These are phyloP conservation scores for Anthoscopus minutus DNA, from an alignment of 2,113 vertebrate species.

Conservation along the genomic window DNA sequence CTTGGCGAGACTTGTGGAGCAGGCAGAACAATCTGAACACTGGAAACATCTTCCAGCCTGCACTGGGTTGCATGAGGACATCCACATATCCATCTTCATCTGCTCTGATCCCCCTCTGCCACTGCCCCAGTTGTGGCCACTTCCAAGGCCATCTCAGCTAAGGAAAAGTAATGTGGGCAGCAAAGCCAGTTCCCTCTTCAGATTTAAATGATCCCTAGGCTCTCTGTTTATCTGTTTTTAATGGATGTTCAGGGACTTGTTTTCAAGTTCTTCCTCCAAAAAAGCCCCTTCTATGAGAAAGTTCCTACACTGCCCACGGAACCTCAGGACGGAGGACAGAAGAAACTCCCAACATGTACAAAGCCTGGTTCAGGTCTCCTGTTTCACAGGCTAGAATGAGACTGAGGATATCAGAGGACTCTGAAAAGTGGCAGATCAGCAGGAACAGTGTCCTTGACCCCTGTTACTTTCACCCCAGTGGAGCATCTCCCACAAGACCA, in stretches of 20 bases:
- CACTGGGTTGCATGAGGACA: neutral
- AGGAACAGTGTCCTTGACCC: neutral
- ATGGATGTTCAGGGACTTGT: neutral
- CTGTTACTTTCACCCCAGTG: neutral
- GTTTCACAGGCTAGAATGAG: neutral
- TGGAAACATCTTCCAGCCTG: neutral
- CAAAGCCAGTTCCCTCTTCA: neutral
- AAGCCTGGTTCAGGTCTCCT: neutral
- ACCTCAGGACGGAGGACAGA: neutral
- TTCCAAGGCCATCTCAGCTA: neutral
- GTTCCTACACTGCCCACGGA: neutral
- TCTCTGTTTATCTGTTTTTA: neutral
- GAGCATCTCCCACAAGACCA: neutral
- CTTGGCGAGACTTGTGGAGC: neutral
- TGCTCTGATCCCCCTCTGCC: neutral
- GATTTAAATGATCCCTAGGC: neutral
- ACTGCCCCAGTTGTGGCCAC: fast-evolving
- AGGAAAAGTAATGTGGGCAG: neutral
- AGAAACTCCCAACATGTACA: fast-evolving
- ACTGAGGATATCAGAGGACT: neutral
- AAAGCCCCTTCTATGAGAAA: neutral
- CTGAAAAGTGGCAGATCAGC: neutral
- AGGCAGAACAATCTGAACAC: neutral
- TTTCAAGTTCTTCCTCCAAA: neutral
- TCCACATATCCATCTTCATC: no score